Percentiles rank a stretch among this genome's conserved stretches.
phyloP scores from a whole-genome alignment of 2,888 invertebrate species.

The Mythimna albipuncta region DNA sequence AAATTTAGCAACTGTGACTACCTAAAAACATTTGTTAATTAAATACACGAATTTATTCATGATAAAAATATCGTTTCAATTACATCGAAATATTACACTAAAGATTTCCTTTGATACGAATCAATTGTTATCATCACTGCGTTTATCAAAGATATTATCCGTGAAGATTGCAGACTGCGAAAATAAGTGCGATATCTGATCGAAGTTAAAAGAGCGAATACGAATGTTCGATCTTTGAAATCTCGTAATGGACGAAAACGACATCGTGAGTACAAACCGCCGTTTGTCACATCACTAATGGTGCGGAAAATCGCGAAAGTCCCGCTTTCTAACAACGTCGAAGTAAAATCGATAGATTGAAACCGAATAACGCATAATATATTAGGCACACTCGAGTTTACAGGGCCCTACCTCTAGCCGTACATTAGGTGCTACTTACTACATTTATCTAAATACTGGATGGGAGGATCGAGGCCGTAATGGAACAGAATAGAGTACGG shows the following conservation, averaged over 20 bases:
- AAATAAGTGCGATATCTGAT: constrained; percentile 78
- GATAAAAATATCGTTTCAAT: constrained; percentile 5
- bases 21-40: background rate
- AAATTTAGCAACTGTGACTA: constrained; percentile 1
- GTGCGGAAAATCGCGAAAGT: constrained; percentile 85
- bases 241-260: constrained; percentile 86
- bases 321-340: constrained; percentile 80
- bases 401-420: constrained; percentile 49
- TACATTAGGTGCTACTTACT: constrained; percentile 52
- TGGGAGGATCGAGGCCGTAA: constrained; percentile 48
- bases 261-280: constrained; percentile 85
- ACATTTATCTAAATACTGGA: constrained; percentile 61
- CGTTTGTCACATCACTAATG: constrained; percentile 88
- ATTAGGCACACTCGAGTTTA: constrained; percentile 68
- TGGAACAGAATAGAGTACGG: constrained; percentile 47
- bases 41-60: background rate
- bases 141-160: constrained; percentile 43
- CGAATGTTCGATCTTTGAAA: constrained; percentile 84
- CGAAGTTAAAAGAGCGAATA: constrained; percentile 82
- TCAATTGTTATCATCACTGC: constrained; percentile 37
- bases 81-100: constrained; percentile 11
- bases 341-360: constrained; percentile 82
- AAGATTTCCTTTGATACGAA: constrained; percentile 29
- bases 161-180: constrained; percentile 53
- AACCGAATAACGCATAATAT: constrained; percentile 77